Evolutionary conservation across 2,888 invertebrate species (phyloP), one percentile per base, ranked within the genome.

Genomic region (Drosophila kanekoi): DNA sequence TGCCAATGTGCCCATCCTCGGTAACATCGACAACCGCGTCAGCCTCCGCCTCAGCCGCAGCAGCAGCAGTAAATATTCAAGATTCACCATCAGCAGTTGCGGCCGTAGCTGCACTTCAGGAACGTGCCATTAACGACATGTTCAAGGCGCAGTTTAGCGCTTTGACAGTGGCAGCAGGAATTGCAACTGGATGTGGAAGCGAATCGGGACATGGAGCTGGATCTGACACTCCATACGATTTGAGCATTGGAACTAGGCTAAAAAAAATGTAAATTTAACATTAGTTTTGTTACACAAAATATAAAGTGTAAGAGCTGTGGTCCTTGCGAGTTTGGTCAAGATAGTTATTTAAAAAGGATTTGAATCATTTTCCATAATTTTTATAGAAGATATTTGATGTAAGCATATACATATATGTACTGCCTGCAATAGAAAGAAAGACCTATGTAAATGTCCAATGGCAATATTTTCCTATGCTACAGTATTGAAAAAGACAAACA

Each of bases 61-160:
- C n/a, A n/a, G 8, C 18, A 43, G 10, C 57, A 10, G 14, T 37
- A 23, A 28, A 53, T 8, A 40, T 63, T n/a, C 58, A 65, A 9
- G 66, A 44, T 13, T 23, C 48, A n/a, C 43, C 54, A 3, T 58
- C 71, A 2, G 49, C 81, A 11, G 66, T 67, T n/a, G 60, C 72
- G 14, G 68, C 81, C 5, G 74, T 72, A n/a, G 72, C 78, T 13
- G 78, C 85, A 6, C 32, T 89, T 3, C 87, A 89, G 10, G 89
- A 90, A 58, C 77, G 77, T 8, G 78, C 86, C 9, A 71, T 90
- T 11, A 79, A 69, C 6, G 81, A 89, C 53, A 84, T 91, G 47
- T 84, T 90, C 11, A 90, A 90, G 52, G 87, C 87, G 0, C 81
- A 88, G n/a, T 77, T 89, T 40, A 86, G 58, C 44, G 81, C 83